Percentiles rank a stretch among this genome's conserved stretches.
These are phyloP conservation scores for Apeira syringaria DNA, from an alignment of 2,888 invertebrate species.

Conservation along the genomic window DNA sequence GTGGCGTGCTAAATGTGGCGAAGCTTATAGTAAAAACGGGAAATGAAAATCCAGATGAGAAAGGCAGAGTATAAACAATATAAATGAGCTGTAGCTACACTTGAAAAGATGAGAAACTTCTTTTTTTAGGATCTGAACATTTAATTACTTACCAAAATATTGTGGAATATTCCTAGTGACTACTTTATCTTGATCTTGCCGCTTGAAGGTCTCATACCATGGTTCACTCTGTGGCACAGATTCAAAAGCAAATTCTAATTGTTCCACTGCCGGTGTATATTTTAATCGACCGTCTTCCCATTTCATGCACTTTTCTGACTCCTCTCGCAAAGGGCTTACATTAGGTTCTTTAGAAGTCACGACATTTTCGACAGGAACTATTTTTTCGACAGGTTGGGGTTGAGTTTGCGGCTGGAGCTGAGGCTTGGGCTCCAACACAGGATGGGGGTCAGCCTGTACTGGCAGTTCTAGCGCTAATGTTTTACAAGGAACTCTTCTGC, in stretches of 20 bases:
- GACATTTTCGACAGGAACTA: neutral
- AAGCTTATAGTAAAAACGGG: no score
- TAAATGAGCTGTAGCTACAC: no score
- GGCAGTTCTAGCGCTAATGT: slow-evolving; percentile 28
- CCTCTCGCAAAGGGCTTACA: slow-evolving; percentile 55
- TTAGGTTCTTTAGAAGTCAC: slow-evolving; percentile 29
- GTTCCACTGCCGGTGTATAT: slow-evolving; percentile 81
- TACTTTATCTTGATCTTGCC: slow-evolving; percentile 89
- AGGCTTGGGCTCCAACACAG: slow-evolving; percentile 47
- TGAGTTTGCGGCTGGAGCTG: slow-evolving; percentile 16
- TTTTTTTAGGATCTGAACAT: no score
- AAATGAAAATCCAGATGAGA: no score
- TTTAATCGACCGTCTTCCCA: slow-evolving; percentile 75
- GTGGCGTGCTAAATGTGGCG: no score
- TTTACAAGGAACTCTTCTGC: slow-evolving; percentile 29
- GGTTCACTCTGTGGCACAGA: slow-evolving; percentile 88
- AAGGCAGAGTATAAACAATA: no score
- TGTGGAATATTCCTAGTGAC: slow-evolving; percentile 84
- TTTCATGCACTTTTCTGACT: slow-evolving; percentile 65
- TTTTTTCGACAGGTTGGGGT: slow-evolving; percentile 34
- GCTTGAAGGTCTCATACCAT: slow-evolving; percentile 91
- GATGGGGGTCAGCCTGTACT: slow-evolving; percentile 35
- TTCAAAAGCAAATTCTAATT: slow-evolving; percentile 90
- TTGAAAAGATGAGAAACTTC: no score
- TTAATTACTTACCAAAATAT: slow-evolving; percentile 83